phyloP scores from a whole-genome alignment of 2,113 vertebrate species.

The Calidris pygmaea region DNA sequence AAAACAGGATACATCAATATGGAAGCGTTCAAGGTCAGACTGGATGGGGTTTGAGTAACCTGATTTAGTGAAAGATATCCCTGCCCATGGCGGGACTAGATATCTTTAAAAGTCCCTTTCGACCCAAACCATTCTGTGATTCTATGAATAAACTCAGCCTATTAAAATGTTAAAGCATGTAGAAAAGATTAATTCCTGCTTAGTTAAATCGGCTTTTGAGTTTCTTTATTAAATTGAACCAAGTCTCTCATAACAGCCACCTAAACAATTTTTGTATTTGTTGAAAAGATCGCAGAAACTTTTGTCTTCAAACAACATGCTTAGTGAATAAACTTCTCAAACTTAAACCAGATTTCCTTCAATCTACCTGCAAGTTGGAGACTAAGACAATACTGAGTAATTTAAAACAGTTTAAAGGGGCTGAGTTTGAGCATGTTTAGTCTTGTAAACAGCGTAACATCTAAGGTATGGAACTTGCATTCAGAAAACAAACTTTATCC shows the following conservation, averaged over 20 bases:
- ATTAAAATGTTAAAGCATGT: background rate
- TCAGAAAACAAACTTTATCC: background rate
- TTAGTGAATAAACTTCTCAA: background rate
- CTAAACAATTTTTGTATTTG: background rate
- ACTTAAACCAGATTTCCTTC: background rate
- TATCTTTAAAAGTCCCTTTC: background rate
- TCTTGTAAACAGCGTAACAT: background rate
- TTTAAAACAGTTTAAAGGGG: background rate
- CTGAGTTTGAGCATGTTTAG: background rate
- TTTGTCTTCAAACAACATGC: background rate
- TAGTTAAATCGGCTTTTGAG: background rate
- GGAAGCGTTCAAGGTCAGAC: background rate
- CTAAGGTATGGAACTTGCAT: background rate
- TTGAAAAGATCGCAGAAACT: background rate
- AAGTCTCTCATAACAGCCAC: background rate
- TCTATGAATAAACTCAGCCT: background rate
- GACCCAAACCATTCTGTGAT: background rate
- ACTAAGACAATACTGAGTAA: background rate
- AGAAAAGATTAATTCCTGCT: background rate
- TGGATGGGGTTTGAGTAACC: background rate
- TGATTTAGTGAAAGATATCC: background rate
- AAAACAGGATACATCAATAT: background rate
- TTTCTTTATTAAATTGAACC: conserved; percentile 14
- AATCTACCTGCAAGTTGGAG: background rate
- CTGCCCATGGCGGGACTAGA: background rate